These are phyloP conservation scores for Dolichotis patagonum DNA, from an alignment of 2,113 vertebrate species.

Conservation along the genomic window DNA sequence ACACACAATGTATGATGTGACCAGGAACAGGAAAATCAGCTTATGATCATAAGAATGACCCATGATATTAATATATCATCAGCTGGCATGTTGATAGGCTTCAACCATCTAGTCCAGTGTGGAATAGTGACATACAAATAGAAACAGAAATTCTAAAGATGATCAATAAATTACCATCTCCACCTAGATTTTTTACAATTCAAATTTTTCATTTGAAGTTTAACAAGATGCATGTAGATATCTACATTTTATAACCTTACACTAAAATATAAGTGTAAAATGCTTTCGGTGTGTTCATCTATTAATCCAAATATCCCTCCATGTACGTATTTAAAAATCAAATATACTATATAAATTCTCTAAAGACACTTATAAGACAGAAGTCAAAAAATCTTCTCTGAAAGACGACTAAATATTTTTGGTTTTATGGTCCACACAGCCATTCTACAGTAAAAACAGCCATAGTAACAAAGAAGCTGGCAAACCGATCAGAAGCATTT, in stretches of 20 bases:
- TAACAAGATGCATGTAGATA: not conserved
- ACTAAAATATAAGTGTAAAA: not conserved
- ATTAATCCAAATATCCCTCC: not conserved
- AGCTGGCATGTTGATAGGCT: not conserved
- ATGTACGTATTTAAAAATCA: not conserved
- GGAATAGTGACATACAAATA: not conserved
- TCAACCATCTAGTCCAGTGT: not conserved
- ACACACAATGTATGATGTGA: not conserved
- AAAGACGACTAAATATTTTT: conserved; percentile 2
- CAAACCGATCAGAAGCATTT: not conserved
- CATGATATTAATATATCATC: not conserved
- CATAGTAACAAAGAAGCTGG: not conserved
- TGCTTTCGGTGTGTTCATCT: not conserved
- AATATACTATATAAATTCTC: not conserved
- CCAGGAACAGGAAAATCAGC: not conserved
- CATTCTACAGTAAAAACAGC: not conserved
- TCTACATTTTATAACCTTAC: not conserved
- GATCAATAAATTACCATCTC: not conserved
- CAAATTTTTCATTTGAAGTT: not conserved
- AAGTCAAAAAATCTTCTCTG: not conserved
- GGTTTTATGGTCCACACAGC: not conserved
- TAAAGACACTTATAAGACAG: not conserved
- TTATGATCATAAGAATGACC: not conserved
- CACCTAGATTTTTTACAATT: not conserved
- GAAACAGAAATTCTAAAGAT: not conserved